A percentile compares a stretch with the other conserved stretches of the same genome.
Evolutionary conservation across 2,797 vertebrate genomes (phyloP).

Genomic region (Bovichtus diacanthus): DNA sequence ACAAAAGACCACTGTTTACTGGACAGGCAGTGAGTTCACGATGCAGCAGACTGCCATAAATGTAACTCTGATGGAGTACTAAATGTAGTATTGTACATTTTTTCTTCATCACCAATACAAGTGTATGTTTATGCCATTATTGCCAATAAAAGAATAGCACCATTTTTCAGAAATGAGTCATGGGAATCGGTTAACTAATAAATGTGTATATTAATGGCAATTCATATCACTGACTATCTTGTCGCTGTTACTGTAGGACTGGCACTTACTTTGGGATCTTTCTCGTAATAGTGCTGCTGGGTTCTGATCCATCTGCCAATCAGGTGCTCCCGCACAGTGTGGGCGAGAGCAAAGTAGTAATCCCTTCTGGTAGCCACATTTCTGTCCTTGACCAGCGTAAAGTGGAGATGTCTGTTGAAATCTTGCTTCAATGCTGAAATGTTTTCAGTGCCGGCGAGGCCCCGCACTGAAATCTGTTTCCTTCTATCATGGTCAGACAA

Average conservation of each 20-base stretch:
- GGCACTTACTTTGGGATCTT: slow-evolving; percentile 92
- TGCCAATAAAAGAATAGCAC: not conserved
- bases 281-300: slow-evolving; percentile 96
- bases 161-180: not conserved
- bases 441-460: slow-evolving; percentile 93
- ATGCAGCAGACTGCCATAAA: slow-evolving; percentile 5
- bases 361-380: slow-evolving; percentile 92
- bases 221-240: not conserved
- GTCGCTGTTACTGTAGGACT: not conserved
- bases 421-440: slow-evolving; percentile 90
- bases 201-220: not conserved
- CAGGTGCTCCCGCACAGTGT: slow-evolving; percentile 94
- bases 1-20: not conserved
- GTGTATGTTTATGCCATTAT: not conserved
- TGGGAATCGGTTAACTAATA: not conserved
- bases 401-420: slow-evolving; percentile 96
- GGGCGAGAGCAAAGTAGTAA: slow-evolving; percentile 94
- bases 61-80: not conserved
- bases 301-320: slow-evolving; percentile 95
- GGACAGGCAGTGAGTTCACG: not conserved
- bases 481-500: slow-evolving; percentile 90
- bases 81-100: not conserved
- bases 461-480: slow-evolving; percentile 95
- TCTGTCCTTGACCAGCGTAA: slow-evolving; percentile 95
- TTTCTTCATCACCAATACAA: not conserved